A percentile compares a stretch with the other conserved stretches of the same genome.
phyloP scores from a whole-genome alignment of 2,888 invertebrate genomes.

The Athrips mouffetella region DNA sequence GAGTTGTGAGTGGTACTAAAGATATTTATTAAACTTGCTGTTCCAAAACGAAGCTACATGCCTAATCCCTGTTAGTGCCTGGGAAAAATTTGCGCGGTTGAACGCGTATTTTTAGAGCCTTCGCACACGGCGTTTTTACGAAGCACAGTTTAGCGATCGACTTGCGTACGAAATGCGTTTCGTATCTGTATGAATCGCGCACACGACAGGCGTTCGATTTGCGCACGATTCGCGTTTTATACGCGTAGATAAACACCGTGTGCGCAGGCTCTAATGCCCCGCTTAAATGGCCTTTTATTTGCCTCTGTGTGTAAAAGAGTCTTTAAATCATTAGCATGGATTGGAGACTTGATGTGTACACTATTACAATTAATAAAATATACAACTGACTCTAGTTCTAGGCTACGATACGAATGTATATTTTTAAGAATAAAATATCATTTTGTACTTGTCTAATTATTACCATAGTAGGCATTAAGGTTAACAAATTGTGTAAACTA shows the following conservation, averaged over 20 bases:
- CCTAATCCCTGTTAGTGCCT: background rate
- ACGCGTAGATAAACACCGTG: no score
- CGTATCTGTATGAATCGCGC: no score
- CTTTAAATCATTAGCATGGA: conserved; percentile 35
- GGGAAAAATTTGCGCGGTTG: background rate
- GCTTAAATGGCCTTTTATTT: background rate
- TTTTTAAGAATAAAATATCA: conserved; percentile 72
- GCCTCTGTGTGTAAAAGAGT: background rate
- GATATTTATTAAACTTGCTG: conserved; percentile 9
- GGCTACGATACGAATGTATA: conserved; percentile 70
- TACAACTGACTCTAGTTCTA: conserved; percentile 75
- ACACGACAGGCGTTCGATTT: no score
- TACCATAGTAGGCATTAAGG: conserved; percentile 72
- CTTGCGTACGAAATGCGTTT: no score
- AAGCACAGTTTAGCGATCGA: no score
- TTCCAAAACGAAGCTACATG: conserved; percentile 10
- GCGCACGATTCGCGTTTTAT: no score
- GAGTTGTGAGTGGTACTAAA: conserved; percentile 11
- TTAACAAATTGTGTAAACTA: conserved; percentile 74
- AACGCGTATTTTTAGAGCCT: background rate
- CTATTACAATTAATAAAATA: conserved; percentile 61
- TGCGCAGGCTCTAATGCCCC: no score
- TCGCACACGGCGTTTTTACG: no score
- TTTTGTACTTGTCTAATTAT: conserved; percentile 78
- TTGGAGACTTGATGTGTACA: conserved; percentile 51